Evolutionary conservation across 2,113 vertebrate species (phyloP).

Genomic region (Centropus unirufus): DNA sequence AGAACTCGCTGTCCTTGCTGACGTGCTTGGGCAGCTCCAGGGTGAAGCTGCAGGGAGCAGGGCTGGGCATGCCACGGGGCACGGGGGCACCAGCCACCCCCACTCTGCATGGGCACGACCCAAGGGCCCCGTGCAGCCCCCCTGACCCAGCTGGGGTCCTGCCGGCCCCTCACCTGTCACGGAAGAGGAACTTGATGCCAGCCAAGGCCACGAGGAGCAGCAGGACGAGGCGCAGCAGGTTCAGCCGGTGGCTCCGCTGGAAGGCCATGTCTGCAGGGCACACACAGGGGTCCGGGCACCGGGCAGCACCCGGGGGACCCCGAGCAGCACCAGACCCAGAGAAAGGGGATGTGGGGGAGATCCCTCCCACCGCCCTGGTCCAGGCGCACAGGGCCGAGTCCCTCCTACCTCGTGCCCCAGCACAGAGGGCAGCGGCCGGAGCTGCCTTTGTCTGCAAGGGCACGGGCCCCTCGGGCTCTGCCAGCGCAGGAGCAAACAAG

Average conservation of each 20-base stretch:
- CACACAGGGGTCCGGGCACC: accelerated
- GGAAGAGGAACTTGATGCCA: slow-evolving; percentile 62
- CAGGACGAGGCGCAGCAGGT: slow-evolving; percentile 62
- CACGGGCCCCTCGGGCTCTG: background rate
- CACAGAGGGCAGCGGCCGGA: background rate
- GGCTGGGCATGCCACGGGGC: background rate
- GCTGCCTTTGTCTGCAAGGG: background rate
- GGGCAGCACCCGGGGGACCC: background rate
- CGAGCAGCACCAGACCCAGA: background rate
- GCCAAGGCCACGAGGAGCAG: slow-evolving; percentile 62
- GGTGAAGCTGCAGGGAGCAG: background rate
- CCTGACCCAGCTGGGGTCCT: accelerated
- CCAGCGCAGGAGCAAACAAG: background rate
- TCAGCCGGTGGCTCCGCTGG: slow-evolving; percentile 60
- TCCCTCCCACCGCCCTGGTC: background rate
- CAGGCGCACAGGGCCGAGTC: accelerated
- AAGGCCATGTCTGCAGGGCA: slow-evolving; percentile 56
- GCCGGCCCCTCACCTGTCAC: slow-evolving; percentile 68
- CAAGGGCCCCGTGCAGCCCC: background rate
- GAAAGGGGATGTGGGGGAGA: background rate
- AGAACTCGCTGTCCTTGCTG: slow-evolving; percentile 45
- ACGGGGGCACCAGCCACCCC: background rate
- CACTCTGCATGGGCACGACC: accelerated
- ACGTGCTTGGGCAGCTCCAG: slow-evolving; percentile 23
- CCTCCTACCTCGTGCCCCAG: slow-evolving; percentile 18